phyloP scores from a whole-genome alignment of 2,113 vertebrate species.

The Antechinus stuartii region DNA sequence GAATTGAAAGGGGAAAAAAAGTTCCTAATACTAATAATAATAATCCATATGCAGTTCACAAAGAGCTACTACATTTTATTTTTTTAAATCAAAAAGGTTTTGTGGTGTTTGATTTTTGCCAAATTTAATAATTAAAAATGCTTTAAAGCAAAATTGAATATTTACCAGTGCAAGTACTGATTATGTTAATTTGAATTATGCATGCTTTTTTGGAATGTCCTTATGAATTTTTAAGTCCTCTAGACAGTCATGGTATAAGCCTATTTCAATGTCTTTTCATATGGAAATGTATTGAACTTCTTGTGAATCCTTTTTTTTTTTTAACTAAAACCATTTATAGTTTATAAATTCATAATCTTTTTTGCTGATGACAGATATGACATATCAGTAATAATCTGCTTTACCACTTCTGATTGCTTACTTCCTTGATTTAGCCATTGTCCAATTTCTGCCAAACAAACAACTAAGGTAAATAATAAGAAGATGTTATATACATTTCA shows the following conservation, averaged over 20 bases:
- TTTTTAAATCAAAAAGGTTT: conserved; percentile 59
- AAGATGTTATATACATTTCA: conserved; percentile 26
- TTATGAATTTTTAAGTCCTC: conserved; percentile 81
- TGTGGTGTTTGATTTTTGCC: conserved; percentile 67
- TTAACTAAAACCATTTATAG: conserved; percentile 67
- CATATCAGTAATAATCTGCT: conserved; percentile 67
- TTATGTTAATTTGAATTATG: conserved; percentile 85
- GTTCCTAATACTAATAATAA: background rate
- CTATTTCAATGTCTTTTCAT: conserved; percentile 74
- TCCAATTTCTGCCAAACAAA: conserved; percentile 28
- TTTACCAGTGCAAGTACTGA: conserved; percentile 81
- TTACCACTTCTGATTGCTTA: conserved; percentile 61
- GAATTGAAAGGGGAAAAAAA: background rate
- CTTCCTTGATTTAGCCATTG: conserved; percentile 39
- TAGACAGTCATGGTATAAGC: conserved; percentile 74
- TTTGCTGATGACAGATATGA: conserved; percentile 54
- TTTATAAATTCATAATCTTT: conserved; percentile 78
- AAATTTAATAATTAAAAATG: conserved; percentile 82
- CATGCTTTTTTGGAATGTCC: conserved; percentile 77
- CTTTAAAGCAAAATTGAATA: conserved; percentile 82
- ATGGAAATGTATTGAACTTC: conserved; percentile 72
- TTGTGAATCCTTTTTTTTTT: conserved; percentile 63
- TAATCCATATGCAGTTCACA: background rate
- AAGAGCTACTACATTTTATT: background rate
- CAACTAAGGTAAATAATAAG: conserved; percentile 61